Conservation (phyloP, 2,797 vertebrate species). For the Pampus argenteus region DNA sequence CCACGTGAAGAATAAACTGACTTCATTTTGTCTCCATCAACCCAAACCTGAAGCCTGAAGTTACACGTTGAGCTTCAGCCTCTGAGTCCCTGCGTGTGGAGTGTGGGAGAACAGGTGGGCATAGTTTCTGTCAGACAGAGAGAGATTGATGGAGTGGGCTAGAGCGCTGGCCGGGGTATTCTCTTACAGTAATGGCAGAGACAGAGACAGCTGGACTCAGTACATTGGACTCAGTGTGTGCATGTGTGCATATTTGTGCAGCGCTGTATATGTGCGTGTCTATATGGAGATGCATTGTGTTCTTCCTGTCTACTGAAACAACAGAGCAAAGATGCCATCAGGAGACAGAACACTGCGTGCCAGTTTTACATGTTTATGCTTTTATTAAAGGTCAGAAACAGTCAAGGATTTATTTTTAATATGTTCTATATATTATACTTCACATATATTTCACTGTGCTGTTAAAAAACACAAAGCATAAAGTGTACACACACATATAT, state of each 20-base stretch:
- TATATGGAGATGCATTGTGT: too few species aligned
- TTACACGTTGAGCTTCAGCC: slow-evolving; percentile 16
- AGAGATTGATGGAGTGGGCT: slow-evolving; percentile 84
- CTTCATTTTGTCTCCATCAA: slow-evolving; percentile 23
- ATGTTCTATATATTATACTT: neutral
- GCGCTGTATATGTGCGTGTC: too few species aligned
- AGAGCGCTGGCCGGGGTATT: slow-evolving; percentile 77
- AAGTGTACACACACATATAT: too few species aligned
- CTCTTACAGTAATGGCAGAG: slow-evolving; percentile 82
- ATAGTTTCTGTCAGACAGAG: slow-evolving; percentile 84
- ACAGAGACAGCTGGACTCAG: slow-evolving; percentile 76
- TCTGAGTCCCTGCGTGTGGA: slow-evolving; percentile 56
- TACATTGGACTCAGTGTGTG: slow-evolving; percentile 65
- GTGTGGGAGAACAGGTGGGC: slow-evolving; percentile 86
- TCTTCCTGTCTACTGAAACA: slow-evolving; percentile 37
- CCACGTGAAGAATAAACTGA: neutral
- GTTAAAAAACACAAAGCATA: too few species aligned
- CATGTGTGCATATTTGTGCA: too few species aligned
- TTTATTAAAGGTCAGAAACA: neutral
- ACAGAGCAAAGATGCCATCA: slow-evolving; percentile 12
- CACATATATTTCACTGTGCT: neutral
- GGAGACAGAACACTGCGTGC: neutral
- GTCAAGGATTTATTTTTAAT: neutral
- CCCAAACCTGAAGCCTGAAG: slow-evolving; percentile 54
- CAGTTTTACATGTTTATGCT: neutral